These are phyloP conservation scores for Electrophaes corylata DNA, from an alignment of 2,888 invertebrate genomes.

Conservation along the genomic window DNA sequence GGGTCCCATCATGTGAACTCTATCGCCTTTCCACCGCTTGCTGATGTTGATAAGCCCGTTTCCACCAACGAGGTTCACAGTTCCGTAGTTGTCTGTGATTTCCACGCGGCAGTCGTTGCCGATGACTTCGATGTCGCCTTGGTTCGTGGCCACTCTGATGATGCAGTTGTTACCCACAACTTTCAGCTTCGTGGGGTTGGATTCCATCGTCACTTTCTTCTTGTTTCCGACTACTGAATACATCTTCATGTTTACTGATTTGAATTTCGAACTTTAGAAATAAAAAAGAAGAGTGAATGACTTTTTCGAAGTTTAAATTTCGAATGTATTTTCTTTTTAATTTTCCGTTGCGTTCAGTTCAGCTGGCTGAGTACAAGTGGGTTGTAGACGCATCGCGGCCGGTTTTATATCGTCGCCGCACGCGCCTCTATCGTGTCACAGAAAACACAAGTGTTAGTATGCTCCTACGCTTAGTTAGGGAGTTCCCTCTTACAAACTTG, in stretches of 20 bases:
- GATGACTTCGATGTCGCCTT: conserved; percentile 76
- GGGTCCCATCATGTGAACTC: conserved; percentile 66
- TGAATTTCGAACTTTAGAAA: conserved; percentile 27
- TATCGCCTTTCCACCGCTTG: conserved; percentile 67
- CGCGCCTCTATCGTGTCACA: conserved; percentile 32
- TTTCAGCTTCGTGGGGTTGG: conserved; percentile 66
- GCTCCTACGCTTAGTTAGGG: conserved; percentile 40
- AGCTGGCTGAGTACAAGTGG: conserved; percentile 44
- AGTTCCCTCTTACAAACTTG: conserved; percentile 49
- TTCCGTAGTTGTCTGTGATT: conserved; percentile 67
- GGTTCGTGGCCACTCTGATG: conserved; percentile 64
- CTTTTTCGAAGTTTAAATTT: conserved; percentile 17
- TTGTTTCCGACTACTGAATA: conserved; percentile 78
- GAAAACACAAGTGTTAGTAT: conserved; percentile 23
- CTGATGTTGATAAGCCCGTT: conserved; percentile 65
- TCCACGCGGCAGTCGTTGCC: conserved; percentile 76
- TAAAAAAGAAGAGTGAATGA: conserved; percentile 11
- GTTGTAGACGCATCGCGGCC: conserved; percentile 21
- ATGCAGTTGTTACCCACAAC: conserved; percentile 76
- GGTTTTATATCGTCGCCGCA: conserved; percentile 50
- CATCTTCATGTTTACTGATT: conserved; percentile 67
- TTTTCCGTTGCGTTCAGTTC: conserved; percentile 21
- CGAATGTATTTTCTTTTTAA: conserved; percentile 5
- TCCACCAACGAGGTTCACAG: conserved; percentile 70
- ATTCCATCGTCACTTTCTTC: conserved; percentile 79